Evolutionary conservation across 2,888 invertebrate species (phyloP).

Genomic region (Dexiosoma caninum): DNA sequence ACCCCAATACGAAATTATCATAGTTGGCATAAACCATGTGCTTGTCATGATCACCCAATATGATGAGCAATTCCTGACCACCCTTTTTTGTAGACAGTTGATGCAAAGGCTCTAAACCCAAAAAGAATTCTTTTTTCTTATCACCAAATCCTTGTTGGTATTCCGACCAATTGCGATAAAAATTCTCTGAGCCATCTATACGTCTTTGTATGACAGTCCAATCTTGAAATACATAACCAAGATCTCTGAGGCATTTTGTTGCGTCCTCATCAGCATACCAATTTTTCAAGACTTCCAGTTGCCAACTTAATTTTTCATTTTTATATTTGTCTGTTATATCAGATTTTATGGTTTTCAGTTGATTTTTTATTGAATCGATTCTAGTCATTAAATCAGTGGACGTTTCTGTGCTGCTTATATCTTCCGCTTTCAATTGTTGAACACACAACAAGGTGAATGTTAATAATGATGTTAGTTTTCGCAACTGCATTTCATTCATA

Average conservation of each 20-base stretch:
- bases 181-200: conserved; percentile 42
- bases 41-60: conserved; percentile 39
- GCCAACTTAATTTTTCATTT: conserved; percentile 34
- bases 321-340: conserved; percentile 11
- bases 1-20: conserved; percentile 43
- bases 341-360: conserved; percentile 22
- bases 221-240: conserved; percentile 30
- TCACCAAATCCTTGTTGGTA: conserved; percentile 48
- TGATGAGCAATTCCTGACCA: conserved; percentile 30
- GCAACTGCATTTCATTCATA: not conserved
- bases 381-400: not conserved
- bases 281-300: conserved; percentile 31
- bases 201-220: conserved; percentile 51
- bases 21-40: conserved; percentile 51
- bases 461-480: not conserved
- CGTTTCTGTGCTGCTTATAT: not conserved
- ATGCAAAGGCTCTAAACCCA: conserved; percentile 29
- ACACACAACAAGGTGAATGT: not conserved
- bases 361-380: conserved; percentile 22
- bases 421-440: not conserved
- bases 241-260: not conserved
- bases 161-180: conserved; percentile 48
- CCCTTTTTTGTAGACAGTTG: conserved; percentile 7
- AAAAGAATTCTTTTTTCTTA: conserved; percentile 37
- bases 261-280: conserved; percentile 14